Percentiles rank a stretch among this genome's conserved stretches.
phyloP scores from a whole-genome alignment of 2,888 invertebrate genomes.

The Lissonota sp. region DNA sequence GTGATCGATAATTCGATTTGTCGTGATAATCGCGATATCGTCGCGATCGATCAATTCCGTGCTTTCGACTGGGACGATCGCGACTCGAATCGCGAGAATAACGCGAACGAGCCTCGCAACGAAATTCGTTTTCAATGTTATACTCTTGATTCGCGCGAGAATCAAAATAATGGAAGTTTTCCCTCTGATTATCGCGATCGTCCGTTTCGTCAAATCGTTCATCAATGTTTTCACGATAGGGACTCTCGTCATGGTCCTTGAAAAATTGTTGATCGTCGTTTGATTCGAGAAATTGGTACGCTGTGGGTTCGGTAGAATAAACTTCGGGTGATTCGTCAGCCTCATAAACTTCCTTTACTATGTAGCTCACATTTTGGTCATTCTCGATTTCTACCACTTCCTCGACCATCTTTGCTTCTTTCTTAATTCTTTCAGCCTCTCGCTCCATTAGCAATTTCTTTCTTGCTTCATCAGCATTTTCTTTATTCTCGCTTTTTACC shows the following conservation, averaged over 20 bases:
- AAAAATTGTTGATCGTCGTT: constrained; percentile 10
- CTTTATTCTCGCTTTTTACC: constrained; percentile 12
- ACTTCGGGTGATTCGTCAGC: neutral
- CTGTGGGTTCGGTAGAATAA: neutral
- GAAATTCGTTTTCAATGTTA: neutral
- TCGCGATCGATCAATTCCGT: neutral
- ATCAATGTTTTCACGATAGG: neutral
- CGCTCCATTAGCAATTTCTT: constrained; percentile 68
- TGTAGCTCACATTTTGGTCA: neutral
- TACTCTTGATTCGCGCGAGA: neutral
- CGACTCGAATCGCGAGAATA: neutral
- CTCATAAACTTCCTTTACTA: neutral
- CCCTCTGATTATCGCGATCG: neutral
- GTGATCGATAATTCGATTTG: constrained; percentile 46
- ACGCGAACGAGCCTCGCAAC: neutral
- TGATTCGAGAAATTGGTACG: neutral
- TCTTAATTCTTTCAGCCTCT: constrained; percentile 56
- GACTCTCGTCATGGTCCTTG: constrained; percentile 41
- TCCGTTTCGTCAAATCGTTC: neutral
- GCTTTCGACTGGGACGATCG: constrained; percentile 6
- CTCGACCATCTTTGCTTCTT: constrained; percentile 31
- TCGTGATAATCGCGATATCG: neutral
- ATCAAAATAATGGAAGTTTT: neutral
- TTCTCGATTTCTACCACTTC: constrained; percentile 18
- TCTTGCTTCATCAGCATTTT: no score